Evolutionary conservation across 1,140 invertebrate genomes (phyloP).

Genomic region (Spodoptera frugiperda): DNA sequence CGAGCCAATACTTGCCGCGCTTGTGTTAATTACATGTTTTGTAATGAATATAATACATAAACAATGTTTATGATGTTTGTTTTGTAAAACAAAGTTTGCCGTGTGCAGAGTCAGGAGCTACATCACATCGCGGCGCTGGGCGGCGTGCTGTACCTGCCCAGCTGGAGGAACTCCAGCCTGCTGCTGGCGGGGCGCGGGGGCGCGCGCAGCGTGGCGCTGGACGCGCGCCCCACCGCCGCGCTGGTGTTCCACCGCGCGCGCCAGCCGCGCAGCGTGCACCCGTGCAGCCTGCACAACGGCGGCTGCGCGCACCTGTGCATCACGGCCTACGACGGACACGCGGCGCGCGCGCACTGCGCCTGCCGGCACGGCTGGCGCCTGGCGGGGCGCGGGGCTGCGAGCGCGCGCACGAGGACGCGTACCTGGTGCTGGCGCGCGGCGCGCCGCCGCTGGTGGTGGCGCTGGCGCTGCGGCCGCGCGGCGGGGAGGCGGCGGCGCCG

Average conservation of each 20-base stretch:
- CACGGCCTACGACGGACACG: constrained; percentile 61
- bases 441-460: constrained; percentile 68
- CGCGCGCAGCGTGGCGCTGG: constrained; percentile 46
- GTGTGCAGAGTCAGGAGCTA: constrained; percentile 88
- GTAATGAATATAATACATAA: too few species aligned
- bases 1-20: not conserved
- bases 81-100: too few species aligned
- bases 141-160: constrained; percentile 89
- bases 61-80: too few species aligned
- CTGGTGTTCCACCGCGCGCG: constrained; percentile 91
- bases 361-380: constrained; percentile 90
- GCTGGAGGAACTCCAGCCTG: constrained; percentile 89
- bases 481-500: constrained; percentile 88
- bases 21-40: too few species aligned
- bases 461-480: constrained; percentile 75
- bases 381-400: constrained; percentile 87
- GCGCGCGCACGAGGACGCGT: constrained; percentile 66
- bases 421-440: constrained; percentile 71
- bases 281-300: constrained; percentile 90
- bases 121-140: constrained; percentile 91
- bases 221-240: constrained; percentile 88
- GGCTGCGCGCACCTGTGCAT: constrained; percentile 92
- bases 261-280: constrained; percentile 92
- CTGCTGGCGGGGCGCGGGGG: constrained; percentile 67
- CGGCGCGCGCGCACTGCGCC: constrained; percentile 88